Evolutionary conservation across 2,888 invertebrate species (phyloP), one percentile per base, ranked within the genome.

Genomic region (Athrips mouffetella): DNA sequence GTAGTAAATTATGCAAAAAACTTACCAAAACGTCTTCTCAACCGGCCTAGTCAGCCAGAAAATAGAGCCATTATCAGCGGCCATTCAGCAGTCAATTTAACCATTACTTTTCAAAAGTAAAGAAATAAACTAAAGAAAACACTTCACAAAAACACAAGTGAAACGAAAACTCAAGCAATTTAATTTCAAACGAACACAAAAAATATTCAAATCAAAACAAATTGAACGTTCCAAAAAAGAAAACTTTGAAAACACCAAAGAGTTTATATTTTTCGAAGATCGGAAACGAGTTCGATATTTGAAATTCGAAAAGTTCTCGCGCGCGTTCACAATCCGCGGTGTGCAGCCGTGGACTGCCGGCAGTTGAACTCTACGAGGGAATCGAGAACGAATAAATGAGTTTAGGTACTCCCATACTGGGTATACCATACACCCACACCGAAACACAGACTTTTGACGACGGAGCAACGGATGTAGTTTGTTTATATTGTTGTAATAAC

Each of bases 291-390:
- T 64, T 73, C 52, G 49, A 57, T 54, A 58, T 65, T 61, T 53
- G 59, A 64, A 63, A 58, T 15, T 48, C 35, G 29, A 45, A 46
- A 25, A 60, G 61, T 47, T 21, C 48, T 16, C 57, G 51, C 39
- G 42, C 54, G 62, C 78, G 79, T 76, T 64, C 66, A 56, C 44
- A 33, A 47, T 53, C 60, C 69, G 60, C 69, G 73, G 63, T 51
- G 62, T 71, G 63, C 73, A 69, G 60, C 65, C 59, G 64, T 53
- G 56, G 65, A 80, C 79, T 80, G 72, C 63, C 51, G 41, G 49
- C 15, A 49, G 33, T 42, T 45, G 45, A 48, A 49, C 20, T 47
- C 45, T 40, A 3, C 13, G 39, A 44, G 42, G 46, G 51, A 23
- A 54, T 53, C 52, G 51, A 45, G 59, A 59, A 67, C 61, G 58